Percentiles rank a stretch among this genome's conserved stretches.
Evolutionary conservation across 2,797 vertebrate species (phyloP).

Genomic region (Tolypeutes matacus): DNA sequence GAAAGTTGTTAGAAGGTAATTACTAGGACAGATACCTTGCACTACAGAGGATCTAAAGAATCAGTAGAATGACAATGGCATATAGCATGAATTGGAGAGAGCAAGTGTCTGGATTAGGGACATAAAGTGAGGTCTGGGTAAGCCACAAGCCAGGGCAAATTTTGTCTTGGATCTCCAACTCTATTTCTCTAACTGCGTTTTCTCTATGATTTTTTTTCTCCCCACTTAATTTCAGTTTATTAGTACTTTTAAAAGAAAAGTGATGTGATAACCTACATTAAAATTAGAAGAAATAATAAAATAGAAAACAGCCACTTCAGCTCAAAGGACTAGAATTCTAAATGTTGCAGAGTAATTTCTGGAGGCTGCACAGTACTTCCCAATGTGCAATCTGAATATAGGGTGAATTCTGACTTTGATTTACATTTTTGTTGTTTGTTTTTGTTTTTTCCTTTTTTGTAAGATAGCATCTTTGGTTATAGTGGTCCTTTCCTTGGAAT

Average conservation of each 20-base stretch:
- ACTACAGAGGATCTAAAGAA: neutral
- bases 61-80: neutral
- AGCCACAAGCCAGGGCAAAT: neutral
- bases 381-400: neutral
- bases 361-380: neutral
- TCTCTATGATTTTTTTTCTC: neutral
- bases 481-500: neutral
- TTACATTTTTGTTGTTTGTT: neutral
- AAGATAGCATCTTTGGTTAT: neutral
- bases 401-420: neutral
- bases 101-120: neutral
- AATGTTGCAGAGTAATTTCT: neutral
- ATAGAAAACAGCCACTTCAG: neutral
- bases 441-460: neutral
- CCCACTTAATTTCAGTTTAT: neutral
- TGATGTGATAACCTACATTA: neutral
- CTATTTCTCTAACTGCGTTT: neutral
- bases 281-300: neutral
- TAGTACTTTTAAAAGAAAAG: neutral
- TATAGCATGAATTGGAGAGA: neutral
- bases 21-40: neutral
- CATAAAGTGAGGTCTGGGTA: neutral
- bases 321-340: neutral
- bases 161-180: neutral
- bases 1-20: neutral